Evolutionary conservation across 2,888 invertebrate genomes (phyloP).

Genomic region (Aspidapion aeneum): DNA sequence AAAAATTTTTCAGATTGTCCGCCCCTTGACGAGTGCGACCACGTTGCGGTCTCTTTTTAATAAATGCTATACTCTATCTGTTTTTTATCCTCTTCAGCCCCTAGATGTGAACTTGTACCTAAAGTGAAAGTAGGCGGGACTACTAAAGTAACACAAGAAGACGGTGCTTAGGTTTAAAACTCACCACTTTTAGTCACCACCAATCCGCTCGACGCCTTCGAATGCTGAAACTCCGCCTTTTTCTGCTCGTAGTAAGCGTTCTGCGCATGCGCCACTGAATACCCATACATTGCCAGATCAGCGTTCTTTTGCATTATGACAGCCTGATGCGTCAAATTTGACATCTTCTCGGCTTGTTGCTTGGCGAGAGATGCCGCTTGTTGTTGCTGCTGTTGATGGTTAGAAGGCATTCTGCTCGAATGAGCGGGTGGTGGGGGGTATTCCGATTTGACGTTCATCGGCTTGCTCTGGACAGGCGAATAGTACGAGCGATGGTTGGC

Average conservation of each 20-base stretch:
- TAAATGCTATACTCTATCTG: no score
- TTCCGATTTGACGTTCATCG: conserved; percentile 47
- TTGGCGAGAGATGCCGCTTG: conserved; percentile 35
- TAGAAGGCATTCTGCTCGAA: conserved; percentile 39
- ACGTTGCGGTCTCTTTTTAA: no score
- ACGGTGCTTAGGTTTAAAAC: no score
- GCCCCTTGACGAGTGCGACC: no score
- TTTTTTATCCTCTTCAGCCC: no score
- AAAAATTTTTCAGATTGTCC: no score
- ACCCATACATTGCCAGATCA: conserved; percentile 68
- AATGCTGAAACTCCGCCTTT: conserved; percentile 50
- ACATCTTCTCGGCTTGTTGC: conserved; percentile 34
- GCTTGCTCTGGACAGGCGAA: conserved; percentile 37
- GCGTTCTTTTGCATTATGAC: conserved; percentile 4
- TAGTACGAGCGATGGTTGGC: conserved; percentile 15
- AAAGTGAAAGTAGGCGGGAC: no score
- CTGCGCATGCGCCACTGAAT: conserved; percentile 53
- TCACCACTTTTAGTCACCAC: conserved; percentile 42
- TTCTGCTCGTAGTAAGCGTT: conserved; percentile 54
- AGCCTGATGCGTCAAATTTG: background rate
- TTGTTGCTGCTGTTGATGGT: background rate
- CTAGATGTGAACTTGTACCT: no score
- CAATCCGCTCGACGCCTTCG: conserved; percentile 31
- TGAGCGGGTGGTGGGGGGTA: conserved; percentile 52
- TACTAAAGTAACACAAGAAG: no score